Conservation (phyloP, 2,888 invertebrate species). For the Drosophila acutilabella region DNA sequence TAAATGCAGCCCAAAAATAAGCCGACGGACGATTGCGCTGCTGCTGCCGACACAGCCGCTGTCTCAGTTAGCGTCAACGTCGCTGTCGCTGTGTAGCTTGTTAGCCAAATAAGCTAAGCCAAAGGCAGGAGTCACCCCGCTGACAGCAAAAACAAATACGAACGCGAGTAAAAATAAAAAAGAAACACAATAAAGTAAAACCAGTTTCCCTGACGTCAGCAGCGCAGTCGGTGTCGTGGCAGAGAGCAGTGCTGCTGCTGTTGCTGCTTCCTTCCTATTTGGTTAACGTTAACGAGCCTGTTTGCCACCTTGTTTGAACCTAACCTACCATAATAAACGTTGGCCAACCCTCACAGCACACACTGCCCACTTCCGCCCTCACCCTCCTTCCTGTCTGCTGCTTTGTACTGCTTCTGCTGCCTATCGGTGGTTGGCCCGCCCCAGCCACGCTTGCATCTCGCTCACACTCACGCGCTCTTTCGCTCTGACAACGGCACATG, state of each 20-base stretch:
- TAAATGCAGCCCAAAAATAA: conserved; percentile 68
- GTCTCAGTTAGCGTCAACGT: conserved; percentile 15
- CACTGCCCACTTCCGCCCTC: conserved; percentile 28
- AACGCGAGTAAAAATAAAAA: not conserved
- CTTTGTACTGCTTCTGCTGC: conserved; percentile 4
- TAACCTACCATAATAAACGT: conserved; percentile 83
- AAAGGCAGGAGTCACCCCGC: conserved; percentile 60
- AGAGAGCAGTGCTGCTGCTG: conserved; percentile 22
- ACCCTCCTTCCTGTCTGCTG: not conserved
- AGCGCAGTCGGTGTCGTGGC: conserved; percentile 20
- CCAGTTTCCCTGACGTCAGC: conserved; percentile 54
- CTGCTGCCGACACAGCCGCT: conserved; percentile 17
- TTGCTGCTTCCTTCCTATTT: conserved; percentile 78
- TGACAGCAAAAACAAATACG: conserved; percentile 31
- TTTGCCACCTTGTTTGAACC: conserved; percentile 81
- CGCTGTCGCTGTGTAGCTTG: conserved; percentile 38
- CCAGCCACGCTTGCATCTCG: conserved; percentile 15
- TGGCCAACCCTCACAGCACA: conserved; percentile 36
- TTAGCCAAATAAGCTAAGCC: conserved; percentile 41
- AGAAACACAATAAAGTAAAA: conserved; percentile 54
- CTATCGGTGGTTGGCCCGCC: conserved; percentile 29
- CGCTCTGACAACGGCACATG: conserved; percentile 34
- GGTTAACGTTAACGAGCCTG: conserved; percentile 77
- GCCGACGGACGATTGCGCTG: conserved; percentile 61
- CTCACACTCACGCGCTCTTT: conserved; percentile 17